Evolutionary conservation across 2,113 vertebrate genomes (phyloP), one percentile per base, ranked within the genome.

Genomic region (Oenanthe melanoleuca): DNA sequence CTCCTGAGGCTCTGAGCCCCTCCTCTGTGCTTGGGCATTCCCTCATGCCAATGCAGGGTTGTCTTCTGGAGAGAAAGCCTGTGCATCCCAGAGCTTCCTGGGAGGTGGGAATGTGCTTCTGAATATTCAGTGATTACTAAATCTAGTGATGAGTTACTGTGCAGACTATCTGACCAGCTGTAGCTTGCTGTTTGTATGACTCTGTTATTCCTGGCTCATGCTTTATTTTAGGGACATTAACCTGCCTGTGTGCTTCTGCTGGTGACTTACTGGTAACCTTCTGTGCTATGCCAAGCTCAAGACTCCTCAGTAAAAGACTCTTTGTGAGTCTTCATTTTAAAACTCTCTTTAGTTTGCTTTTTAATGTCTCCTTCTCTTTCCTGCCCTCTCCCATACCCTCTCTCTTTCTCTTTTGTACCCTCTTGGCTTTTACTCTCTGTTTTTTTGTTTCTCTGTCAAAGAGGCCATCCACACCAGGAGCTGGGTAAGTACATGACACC

Each of bases 151-250:
- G 53, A 94, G 82, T 75, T 86, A 42, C 55, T 53, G 19, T 55
- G 74, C 66, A 91, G 84, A 31, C 82, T 88, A 91, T 89, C 88
- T 88, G 52, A 84, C 34, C 60, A 88, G 85, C 80, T 86, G 52
- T 38, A 92, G 11, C 9, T 73, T 93, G 61, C 75, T 93, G 18
- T 87, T 86, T 67, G 40, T 67, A 89, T 79, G 82, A 79, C 49
- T 52, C 73, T 93, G 64, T 96, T 96, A 84, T 90, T 88, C 65
- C 61, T 94, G 93, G 88, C 67, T 91, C n/a, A 50, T 70, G 71
- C 52, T 94, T 92, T 93, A 74, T 95, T 94, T 86, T 79, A 94
- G 83, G 92, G 92, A 83, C 52, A 90, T 86, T 95, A 94, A 94
- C 91, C 86, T 98, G 88, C 73, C 80, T 65, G 16, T 81, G 25